A percentile compares a stretch with the other conserved stretches of the same genome.
phyloP scores from a whole-genome alignment of 2,797 vertebrate genomes.

The Malurus splendens region DNA sequence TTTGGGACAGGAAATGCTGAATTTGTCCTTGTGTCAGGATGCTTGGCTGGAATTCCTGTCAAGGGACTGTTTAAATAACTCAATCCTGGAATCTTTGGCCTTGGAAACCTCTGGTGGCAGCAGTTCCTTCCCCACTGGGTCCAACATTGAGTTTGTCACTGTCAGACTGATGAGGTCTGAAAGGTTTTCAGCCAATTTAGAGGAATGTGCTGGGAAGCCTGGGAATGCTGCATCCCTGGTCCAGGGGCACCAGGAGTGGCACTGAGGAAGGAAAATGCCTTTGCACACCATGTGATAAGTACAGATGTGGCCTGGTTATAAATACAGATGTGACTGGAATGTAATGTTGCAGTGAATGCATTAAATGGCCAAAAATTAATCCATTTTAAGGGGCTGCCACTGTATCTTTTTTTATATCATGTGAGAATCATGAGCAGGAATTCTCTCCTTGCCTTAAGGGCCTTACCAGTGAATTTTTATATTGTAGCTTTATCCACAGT shows the following conservation, averaged over 20 bases:
- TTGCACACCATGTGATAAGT: rapidly evolving
- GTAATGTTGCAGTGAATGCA: rapidly evolving
- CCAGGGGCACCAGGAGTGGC: background rate
- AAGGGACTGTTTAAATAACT: background rate
- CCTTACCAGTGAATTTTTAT: background rate
- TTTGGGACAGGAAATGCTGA: background rate
- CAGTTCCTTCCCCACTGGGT: background rate
- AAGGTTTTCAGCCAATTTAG: background rate
- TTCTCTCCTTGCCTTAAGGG: background rate
- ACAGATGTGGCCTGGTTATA: background rate
- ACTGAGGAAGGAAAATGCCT: background rate
- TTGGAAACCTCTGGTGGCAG: background rate
- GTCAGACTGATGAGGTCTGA: background rate
- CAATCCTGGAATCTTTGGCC: background rate
- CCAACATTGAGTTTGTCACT: background rate
- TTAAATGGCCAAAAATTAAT: background rate
- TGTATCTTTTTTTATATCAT: background rate
- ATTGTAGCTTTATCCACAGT: background rate
- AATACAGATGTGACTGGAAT: background rate
- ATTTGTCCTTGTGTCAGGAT: background rate
- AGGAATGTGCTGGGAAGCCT: background rate
- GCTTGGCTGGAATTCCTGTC: background rate
- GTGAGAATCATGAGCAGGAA: background rate
- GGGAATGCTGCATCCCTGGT: background rate
- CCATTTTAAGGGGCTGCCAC: background rate